phyloP scores from a whole-genome alignment of 1,140 invertebrate genomes.

The Leptopilina boulardi region DNA sequence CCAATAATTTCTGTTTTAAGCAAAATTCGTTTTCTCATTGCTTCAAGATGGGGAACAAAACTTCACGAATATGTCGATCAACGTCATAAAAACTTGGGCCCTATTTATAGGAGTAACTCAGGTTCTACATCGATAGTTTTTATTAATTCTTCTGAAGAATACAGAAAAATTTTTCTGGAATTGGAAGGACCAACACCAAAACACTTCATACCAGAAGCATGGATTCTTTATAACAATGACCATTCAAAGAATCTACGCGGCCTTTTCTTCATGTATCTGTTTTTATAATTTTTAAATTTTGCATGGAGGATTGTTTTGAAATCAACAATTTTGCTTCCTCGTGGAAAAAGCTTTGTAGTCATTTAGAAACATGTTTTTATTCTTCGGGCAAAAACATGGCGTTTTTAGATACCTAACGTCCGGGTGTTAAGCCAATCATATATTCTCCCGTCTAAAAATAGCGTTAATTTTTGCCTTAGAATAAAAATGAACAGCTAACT shows the following conservation, averaged over 20 bases:
- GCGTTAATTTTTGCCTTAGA: too few species aligned
- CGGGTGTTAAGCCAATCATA: too few species aligned
- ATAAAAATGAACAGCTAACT: too few species aligned
- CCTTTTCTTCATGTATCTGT: constrained; percentile 88
- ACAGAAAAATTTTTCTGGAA: constrained; percentile 82
- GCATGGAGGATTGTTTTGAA: too few species aligned
- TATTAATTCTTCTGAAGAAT: constrained; percentile 81
- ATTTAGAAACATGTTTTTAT: too few species aligned
- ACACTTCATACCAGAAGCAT: constrained; percentile 89
- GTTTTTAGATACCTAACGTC: too few species aligned
- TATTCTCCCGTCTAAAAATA: too few species aligned
- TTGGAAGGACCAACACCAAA: constrained; percentile 86
- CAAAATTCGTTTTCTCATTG: constrained; percentile 65
- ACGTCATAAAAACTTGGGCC: constrained; percentile 84
- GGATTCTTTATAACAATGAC: constrained; percentile 86
- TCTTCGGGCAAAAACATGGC: too few species aligned
- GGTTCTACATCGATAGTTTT: constrained; percentile 84
- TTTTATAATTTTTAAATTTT: neutral
- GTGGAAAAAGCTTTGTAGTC: too few species aligned
- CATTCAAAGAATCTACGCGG: constrained; percentile 82
- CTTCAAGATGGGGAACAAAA: constrained; percentile 65
- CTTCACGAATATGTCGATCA: constrained; percentile 86
- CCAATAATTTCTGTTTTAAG: constrained; percentile 70
- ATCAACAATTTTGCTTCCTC: too few species aligned
- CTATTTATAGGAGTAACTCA: constrained; percentile 84